Evolutionary conservation across 2,797 vertebrate species (phyloP), one percentile per base, ranked within the genome.

Genomic region (Lerista edwardsae): DNA sequence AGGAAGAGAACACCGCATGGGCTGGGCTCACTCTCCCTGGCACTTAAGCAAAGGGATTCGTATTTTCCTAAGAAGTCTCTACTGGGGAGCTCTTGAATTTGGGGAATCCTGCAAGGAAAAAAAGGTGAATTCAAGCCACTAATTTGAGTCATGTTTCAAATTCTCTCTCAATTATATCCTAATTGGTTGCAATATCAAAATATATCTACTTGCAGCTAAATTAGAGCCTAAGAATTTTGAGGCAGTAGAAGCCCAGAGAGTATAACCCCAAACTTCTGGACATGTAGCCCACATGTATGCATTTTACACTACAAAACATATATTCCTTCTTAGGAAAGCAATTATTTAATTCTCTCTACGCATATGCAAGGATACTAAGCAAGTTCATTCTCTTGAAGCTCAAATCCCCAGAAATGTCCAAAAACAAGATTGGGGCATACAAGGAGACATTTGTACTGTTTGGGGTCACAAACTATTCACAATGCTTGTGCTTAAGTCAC

Each of bases 1-100:
- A 79, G 39, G 23, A 34, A 87, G 71, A 44, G 88, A 85, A 65
- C 82, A 75, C 87, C 68, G 87, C 75, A 82, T 2, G 0, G 19
- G 83, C 61, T 7, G 27, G 41, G 1, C 21, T 75, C 21, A 17
- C 82, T 72, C 57, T 76, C 57, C 44, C 21, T 86, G 74, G 79
- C 84, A 86, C 57, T 76, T 71, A 76, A 76, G 57, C 74, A 2
- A 0, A 41, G 41, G 39, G 51, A 74, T 82, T 34, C 61, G 44
- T 0, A 3, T 17, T 62, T 44, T 23, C 41, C 0, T 1, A 72
- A 15, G 1, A 6, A 14, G 10, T 0, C 31, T 78, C 27, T 39
- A 1, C 71, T 23, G 8, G 2, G 0, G 36, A 23, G 57, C 0
- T 0, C 31, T 69, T 77, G 51, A 55, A 61, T 61, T 25, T 23